phyloP scores from a whole-genome alignment of 1,140 invertebrate species.

The Heterodera carotae region DNA sequence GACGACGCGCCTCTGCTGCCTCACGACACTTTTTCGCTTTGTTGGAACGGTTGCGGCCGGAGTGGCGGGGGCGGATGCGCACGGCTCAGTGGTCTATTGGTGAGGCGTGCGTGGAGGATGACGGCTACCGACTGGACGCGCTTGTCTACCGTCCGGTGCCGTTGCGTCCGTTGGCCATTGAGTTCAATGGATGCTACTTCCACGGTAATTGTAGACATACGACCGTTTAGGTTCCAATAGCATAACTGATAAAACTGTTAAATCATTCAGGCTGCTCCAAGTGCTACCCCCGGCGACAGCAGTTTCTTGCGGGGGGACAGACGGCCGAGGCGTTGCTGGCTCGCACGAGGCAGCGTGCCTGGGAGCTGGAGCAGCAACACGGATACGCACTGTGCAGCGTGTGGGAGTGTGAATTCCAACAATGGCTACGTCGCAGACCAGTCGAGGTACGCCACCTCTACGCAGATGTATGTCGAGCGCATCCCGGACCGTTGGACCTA shows the following conservation, averaged over 20 bases:
- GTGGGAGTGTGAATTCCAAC: too few relatives aligned
- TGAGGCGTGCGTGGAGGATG: slow-evolving; percentile 1
- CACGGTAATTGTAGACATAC: slow-evolving; percentile 2
- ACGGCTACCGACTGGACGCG: background rate
- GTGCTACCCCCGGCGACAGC: slow-evolving; percentile 9
- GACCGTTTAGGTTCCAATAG: too few relatives aligned
- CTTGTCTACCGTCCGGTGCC: background rate
- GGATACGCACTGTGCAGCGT: background rate
- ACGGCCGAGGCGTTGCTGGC: too few relatives aligned
- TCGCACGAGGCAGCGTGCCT: background rate
- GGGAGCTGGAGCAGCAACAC: background rate
- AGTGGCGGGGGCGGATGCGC: background rate
- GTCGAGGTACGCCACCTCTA: slow-evolving; percentile 81
- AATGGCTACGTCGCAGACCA: too few relatives aligned
- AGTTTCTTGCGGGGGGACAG: background rate
- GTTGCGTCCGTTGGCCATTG: slow-evolving; percentile 13
- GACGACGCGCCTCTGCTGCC: background rate
- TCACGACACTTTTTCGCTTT: background rate
- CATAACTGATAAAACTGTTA: background rate
- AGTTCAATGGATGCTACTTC: slow-evolving; percentile 6
- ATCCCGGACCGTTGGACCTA: background rate
- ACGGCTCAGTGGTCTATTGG: slow-evolving; percentile 2
- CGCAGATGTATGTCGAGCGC: slow-evolving; percentile 36
- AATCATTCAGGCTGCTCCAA: slow-evolving; percentile 10
- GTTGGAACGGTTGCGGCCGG: background rate